Percentiles rank a stretch among this genome's conserved stretches.
These are phyloP conservation scores for Venustaconcha ellipsiformis DNA, from an alignment of 1,140 invertebrate species.

Conservation along the genomic window DNA sequence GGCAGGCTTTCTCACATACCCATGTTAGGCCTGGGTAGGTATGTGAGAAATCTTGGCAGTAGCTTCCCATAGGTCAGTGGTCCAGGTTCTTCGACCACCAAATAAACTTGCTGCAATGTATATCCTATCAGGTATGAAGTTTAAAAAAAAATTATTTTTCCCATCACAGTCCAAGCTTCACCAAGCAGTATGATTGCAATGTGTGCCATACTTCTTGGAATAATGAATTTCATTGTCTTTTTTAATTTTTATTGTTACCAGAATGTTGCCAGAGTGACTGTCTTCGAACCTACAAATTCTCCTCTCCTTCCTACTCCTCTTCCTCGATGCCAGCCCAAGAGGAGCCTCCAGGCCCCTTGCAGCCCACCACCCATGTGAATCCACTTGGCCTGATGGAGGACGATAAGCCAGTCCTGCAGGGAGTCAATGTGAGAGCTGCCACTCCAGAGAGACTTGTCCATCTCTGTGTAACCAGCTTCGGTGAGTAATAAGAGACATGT, in stretches of 20 bases:
- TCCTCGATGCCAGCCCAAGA: conserved; percentile 22
- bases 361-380: conserved; percentile 23
- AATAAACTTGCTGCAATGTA: too few relatives aligned
- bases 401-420: conserved; percentile 61
- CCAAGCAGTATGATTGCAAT: too few relatives aligned
- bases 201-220: too few relatives aligned
- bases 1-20: too few relatives aligned
- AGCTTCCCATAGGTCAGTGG: too few relatives aligned
- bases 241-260: conserved; percentile 12
- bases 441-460: conserved; percentile 65
- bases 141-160: too few relatives aligned
- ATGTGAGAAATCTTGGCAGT: too few relatives aligned
- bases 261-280: conserved; percentile 31
- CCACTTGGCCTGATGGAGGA: conserved; percentile 54
- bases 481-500: conserved; percentile 32
- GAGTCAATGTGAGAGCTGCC: conserved; percentile 64
- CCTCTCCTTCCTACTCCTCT: background rate
- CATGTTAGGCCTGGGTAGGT: too few relatives aligned
- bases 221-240: too few relatives aligned
- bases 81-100: too few relatives aligned
- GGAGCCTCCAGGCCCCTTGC: conserved; percentile 13
- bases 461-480: conserved; percentile 65
- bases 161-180: too few relatives aligned
- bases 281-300: conserved; percentile 23
- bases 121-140: too few relatives aligned